Conservation (phyloP, 2,797 vertebrate genomes). For the Rhabdophis nuchalis region DNA sequence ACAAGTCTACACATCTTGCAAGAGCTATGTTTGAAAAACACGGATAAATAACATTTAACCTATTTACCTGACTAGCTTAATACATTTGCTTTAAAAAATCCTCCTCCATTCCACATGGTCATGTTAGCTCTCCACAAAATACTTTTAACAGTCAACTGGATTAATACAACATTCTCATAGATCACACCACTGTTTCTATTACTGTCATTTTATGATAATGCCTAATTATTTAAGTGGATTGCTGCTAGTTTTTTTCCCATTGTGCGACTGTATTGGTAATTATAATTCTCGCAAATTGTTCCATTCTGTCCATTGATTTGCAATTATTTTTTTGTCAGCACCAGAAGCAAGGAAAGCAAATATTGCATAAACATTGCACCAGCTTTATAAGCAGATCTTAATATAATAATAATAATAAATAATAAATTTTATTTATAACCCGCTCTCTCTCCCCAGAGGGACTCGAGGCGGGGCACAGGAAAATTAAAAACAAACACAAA, state of each 20-base stretch:
- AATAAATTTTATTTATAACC: too few relatives aligned
- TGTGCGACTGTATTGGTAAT: neutral
- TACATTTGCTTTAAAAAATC: neutral
- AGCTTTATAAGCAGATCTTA: neutral
- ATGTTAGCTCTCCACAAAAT: neutral
- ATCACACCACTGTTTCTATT: neutral
- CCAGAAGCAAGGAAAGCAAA: neutral
- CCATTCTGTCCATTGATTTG: neutral
- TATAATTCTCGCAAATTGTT: neutral
- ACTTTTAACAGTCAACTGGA: neutral
- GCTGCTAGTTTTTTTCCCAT: neutral
- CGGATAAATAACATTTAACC: neutral
- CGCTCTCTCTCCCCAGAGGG: too few relatives aligned
- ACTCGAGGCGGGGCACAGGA: too few relatives aligned
- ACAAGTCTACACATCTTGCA: too few relatives aligned
- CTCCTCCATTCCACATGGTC: neutral
- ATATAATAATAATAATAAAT: too few relatives aligned
- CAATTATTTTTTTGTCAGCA: neutral
- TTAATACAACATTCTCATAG: neutral
- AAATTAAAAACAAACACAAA: too few relatives aligned
- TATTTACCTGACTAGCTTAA: neutral
- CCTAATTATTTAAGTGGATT: neutral
- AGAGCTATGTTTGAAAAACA: neutral
- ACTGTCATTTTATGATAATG: neutral
- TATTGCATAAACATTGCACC: neutral